Percentiles rank a stretch among this genome's conserved stretches.
Conservation (phyloP, 2,113 vertebrate genomes). For the Ageneiosus marmoratus region DNA sequence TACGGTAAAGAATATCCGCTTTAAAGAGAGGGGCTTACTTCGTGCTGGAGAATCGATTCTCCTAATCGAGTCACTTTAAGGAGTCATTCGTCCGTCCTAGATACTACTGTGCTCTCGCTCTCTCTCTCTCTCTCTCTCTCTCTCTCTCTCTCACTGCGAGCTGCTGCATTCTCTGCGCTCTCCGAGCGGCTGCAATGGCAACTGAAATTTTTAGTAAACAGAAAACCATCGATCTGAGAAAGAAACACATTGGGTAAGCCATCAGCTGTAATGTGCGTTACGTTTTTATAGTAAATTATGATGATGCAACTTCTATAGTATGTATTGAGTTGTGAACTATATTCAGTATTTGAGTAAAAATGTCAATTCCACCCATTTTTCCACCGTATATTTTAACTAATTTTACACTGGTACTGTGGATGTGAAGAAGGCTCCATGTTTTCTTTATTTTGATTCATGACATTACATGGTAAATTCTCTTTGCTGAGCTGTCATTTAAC, state of each 20-base stretch:
- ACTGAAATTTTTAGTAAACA: slow-evolving; percentile 76
- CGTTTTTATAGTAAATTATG: background rate
- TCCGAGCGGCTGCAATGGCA: slow-evolving; percentile 55
- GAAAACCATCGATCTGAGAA: slow-evolving; percentile 83
- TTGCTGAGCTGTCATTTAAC: background rate
- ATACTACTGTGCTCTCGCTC: too few relatives aligned
- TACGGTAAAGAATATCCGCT: background rate
- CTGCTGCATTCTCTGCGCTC: background rate
- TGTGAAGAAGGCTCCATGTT: slow-evolving; percentile 22
- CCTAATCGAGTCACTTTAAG: background rate
- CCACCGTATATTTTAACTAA: slow-evolving; percentile 47
- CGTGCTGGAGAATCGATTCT: background rate
- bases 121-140: background rate
- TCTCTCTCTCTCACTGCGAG: background rate
- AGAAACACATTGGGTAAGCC: slow-evolving; percentile 86
- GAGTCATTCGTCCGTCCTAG: background rate
- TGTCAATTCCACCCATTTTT: slow-evolving; percentile 54
- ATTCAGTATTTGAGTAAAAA: slow-evolving; percentile 60
- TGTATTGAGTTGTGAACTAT: slow-evolving; percentile 59
- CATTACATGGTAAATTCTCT: background rate
- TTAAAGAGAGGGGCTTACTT: background rate
- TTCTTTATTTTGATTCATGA: background rate
- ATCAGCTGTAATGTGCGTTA: background rate
- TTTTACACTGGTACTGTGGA: slow-evolving; percentile 19
- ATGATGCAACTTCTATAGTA: background rate